Evolutionary conservation across 2,797 vertebrate species (phyloP), one percentile per base, ranked within the genome.

Genomic region (Sebastes kiyomatsui): DNA sequence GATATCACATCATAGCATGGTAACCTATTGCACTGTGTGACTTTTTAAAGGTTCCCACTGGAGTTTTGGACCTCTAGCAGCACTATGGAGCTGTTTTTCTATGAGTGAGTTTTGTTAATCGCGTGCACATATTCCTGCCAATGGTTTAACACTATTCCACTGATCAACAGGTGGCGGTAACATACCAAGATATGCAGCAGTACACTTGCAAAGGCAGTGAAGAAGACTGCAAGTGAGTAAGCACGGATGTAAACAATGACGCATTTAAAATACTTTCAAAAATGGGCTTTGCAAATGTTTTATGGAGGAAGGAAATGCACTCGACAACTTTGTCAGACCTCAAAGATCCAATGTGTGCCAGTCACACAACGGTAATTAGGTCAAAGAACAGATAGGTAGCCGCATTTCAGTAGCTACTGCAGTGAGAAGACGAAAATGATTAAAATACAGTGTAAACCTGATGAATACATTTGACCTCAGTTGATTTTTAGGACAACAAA

Each of bases 401-500:
- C 52, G 28, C 8, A 60, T 27, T 16, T 65, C 33, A 49, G 77
- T 3, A 42, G n/a, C 70, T 22, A 35, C 28, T 38, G 7, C 14
- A n/a, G 2, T 12, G 28, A 58, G 8, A 42, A 46, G 22, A n/a
- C 23, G 16, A 22, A n/a, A 58, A 22, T 32, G 8, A 25, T 78
- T 33, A 23, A 79, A 69, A 77, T 25, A 60, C 28, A 33, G 61
- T 25, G 54, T 23, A 61, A 69, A 71, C 20, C 52, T 42, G 49
- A 79, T 22, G 14, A 77, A 71, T 28, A 56, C 49, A 56, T 78
- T 75, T 25, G 60, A 80, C 69, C 72, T 79, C 69, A 23, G 75
- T 32, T 72, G 49, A 46, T 80, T 87, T 87, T 82, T 2, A 60
- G 68, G 68, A 69, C 58, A 66, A 46, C 49, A 64, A 75, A 86